phyloP scores from a whole-genome alignment of 2,888 invertebrate genomes.

The Autographa pulchrina region DNA sequence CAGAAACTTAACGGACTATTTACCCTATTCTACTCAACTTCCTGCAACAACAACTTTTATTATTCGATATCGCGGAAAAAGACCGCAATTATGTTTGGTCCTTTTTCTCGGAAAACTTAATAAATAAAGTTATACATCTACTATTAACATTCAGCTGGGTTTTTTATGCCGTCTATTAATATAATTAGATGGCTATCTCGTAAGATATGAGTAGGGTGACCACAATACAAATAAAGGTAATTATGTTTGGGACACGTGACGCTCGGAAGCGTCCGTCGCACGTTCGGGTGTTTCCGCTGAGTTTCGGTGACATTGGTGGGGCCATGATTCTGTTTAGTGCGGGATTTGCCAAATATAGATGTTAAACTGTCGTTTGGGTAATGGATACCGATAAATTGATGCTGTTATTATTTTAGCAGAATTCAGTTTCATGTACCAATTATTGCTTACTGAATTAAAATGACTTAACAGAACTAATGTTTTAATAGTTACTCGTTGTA shows the following conservation, averaged over 20 bases:
- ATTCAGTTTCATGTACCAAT: too few species aligned
- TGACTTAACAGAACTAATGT: too few species aligned
- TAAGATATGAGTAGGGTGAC: slow-evolving; percentile 50
- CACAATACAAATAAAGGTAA: slow-evolving; percentile 57
- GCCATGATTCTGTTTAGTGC: slow-evolving; percentile 39
- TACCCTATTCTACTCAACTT: not conserved
- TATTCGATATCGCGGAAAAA: not conserved
- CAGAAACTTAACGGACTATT: not conserved
- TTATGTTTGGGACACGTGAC: slow-evolving; percentile 55
- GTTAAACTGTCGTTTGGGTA: not conserved
- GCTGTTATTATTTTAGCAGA: too few species aligned
- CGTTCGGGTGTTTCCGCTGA: slow-evolving; percentile 77
- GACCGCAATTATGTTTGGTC: not conserved
- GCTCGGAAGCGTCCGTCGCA: slow-evolving; percentile 72
- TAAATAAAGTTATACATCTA: not conserved
- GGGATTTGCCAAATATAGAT: slow-evolving; percentile 12
- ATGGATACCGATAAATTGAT: too few species aligned
- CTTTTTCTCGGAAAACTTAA: not conserved
- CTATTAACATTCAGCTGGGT: not conserved
- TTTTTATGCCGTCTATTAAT: slow-evolving; percentile 7
- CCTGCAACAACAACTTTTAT: not conserved
- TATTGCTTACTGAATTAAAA: too few species aligned
- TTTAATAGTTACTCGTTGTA: too few species aligned
- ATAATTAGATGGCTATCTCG: slow-evolving; percentile 25
- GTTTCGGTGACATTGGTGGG: slow-evolving; percentile 66